Evolutionary conservation across 2,113 vertebrate species (phyloP).

Genomic region (Protobothrops mucrosquamatus): DNA sequence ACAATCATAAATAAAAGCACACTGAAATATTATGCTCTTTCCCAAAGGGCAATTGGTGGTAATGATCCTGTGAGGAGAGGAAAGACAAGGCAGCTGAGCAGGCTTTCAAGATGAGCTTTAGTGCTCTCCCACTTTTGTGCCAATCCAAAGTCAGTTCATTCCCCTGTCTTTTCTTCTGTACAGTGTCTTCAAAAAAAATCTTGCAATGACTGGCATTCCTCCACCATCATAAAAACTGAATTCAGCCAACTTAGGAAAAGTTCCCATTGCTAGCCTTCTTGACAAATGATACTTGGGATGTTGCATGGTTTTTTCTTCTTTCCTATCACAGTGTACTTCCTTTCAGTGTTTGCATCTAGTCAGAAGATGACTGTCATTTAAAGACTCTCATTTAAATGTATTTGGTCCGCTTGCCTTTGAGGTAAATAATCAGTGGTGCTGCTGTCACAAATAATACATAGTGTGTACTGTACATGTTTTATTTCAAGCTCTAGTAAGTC

Average conservation of each 20-base stretch:
- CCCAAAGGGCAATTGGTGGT: background rate
- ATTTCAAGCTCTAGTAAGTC: background rate
- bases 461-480: background rate
- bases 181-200: background rate
- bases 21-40: background rate
- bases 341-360: background rate
- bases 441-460: background rate
- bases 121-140: background rate
- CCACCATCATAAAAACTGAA: background rate
- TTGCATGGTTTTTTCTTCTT: background rate
- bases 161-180: background rate
- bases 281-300: background rate
- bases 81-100: background rate
- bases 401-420: background rate
- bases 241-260: background rate
- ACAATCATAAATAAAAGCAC: background rate
- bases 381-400: background rate
- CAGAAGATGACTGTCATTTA: background rate
- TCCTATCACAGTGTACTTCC: background rate
- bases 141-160: background rate
- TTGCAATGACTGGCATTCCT: background rate
- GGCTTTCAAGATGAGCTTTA: background rate
- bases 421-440: background rate
- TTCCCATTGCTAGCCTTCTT: background rate
- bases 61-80: background rate